Percentiles rank a stretch among this genome's conserved stretches.
phyloP scores from a whole-genome alignment of 2,113 vertebrate genomes.

The Engraulis encrasicolus region DNA sequence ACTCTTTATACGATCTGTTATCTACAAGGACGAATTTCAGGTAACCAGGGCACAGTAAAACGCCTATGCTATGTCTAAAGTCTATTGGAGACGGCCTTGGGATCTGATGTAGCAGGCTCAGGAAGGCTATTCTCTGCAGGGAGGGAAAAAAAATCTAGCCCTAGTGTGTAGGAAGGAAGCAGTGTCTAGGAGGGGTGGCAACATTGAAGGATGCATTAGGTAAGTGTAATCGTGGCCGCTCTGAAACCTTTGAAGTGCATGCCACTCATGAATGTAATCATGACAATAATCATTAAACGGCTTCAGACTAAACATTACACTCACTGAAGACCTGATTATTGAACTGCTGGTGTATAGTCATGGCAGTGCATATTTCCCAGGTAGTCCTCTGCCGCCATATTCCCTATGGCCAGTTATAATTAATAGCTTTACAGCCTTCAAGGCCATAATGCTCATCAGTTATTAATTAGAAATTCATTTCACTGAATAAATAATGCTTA shows the following conservation, averaged over 20 bases:
- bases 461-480: slow-evolving; percentile 99
- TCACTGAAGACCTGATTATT: slow-evolving; percentile 76
- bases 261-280: slow-evolving; percentile 68
- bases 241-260: slow-evolving; percentile 43
- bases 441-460: slow-evolving; percentile 99
- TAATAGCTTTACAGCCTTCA: slow-evolving; percentile 94
- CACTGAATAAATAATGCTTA: slow-evolving; percentile 99
- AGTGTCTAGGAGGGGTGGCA: background rate
- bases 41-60: slow-evolving; percentile 55
- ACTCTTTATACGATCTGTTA: slow-evolving; percentile 54
- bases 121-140: slow-evolving; percentile 40
- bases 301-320: slow-evolving; percentile 68
- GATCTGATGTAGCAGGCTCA: slow-evolving; percentile 45
- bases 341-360: slow-evolving; percentile 75
- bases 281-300: slow-evolving; percentile 60
- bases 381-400: slow-evolving; percentile 81
- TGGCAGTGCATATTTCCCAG: slow-evolving; percentile 82
- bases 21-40: slow-evolving; percentile 52
- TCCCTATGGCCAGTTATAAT: slow-evolving; percentile 91
- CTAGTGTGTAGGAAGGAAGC: background rate
- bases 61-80: slow-evolving; percentile 39
- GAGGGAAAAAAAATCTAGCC: slow-evolving; percentile 55
- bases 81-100: slow-evolving; percentile 54
- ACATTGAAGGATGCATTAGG: background rate
- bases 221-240: background rate